Percentiles rank a stretch among this genome's conserved stretches.
These are phyloP conservation scores for Phalera bucephala DNA, from an alignment of 2,888 invertebrate genomes.

Conservation along the genomic window DNA sequence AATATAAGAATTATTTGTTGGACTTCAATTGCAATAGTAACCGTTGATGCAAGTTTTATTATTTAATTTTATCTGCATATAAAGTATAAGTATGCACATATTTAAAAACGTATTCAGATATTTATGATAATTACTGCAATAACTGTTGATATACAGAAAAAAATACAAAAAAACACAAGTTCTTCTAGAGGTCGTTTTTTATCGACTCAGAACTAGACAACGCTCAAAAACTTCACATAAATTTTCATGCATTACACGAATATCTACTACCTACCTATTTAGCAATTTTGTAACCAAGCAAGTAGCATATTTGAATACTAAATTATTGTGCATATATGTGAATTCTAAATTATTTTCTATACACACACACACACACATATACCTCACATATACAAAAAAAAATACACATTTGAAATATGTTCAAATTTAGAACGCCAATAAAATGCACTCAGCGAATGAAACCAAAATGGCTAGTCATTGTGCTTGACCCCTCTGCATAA, in stretches of 20 bases:
- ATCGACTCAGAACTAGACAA: background rate
- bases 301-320: no score
- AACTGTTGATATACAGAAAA: background rate
- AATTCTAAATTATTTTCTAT: background rate
- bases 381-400: no score
- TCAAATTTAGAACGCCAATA: conserved; percentile 59
- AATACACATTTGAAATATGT: conserved; percentile 17
- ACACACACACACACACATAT: background rate
- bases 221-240: background rate
- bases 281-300: no score
- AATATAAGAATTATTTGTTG: no score
- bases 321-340: no score
- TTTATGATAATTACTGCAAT: no score
- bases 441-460: conserved; percentile 62
- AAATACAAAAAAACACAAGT: background rate
- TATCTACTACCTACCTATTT: background rate
- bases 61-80: no score
- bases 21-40: no score
- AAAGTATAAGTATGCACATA: no score
- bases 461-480: conserved; percentile 59
- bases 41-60: no score
- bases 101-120: no score
- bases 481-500: conserved; percentile 76
- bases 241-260: background rate
- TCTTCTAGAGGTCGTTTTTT: conserved; percentile 4